Percentiles rank a stretch among this genome's conserved stretches.
Conservation (phyloP, 2,888 invertebrate species). For the Microdon myrmicae region DNA sequence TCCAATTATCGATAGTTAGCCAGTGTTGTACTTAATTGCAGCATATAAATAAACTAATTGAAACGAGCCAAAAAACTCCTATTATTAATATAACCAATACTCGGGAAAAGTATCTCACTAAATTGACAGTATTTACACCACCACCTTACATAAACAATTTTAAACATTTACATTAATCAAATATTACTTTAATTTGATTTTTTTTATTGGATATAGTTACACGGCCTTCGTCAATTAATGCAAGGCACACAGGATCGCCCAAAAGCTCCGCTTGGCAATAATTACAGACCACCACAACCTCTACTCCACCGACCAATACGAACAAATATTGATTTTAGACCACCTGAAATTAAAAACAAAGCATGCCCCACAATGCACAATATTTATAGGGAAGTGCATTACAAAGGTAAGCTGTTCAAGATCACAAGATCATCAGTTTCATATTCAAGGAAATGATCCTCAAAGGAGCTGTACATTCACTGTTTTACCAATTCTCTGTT, state of each 20-base stretch:
- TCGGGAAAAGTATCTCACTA: no score
- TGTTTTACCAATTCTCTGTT: slow-evolving; percentile 54
- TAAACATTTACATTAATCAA: no score
- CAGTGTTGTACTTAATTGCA: no score
- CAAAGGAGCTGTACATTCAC: background rate
- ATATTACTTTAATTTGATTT: background rate
- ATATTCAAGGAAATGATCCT: background rate
- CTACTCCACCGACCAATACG: slow-evolving; percentile 92
- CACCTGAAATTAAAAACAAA: slow-evolving; percentile 79
- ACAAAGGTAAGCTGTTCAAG: slow-evolving; percentile 75
- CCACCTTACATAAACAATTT: no score
- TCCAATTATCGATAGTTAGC: no score
- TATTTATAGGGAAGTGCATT: slow-evolving; percentile 91
- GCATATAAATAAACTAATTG: no score
- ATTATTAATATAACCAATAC: no score
- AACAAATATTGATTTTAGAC: slow-evolving; percentile 96
- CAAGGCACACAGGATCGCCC: slow-evolving; percentile 88
- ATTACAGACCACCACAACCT: slow-evolving; percentile 93
- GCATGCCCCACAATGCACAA: slow-evolving; percentile 93
- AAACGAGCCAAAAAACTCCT: no score
- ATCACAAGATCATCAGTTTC: background rate
- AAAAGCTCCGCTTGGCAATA: slow-evolving; percentile 92
- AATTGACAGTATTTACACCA: no score
- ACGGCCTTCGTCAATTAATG: slow-evolving; percentile 84
- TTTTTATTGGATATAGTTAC: slow-evolving; percentile 72